Base-by-base conservation (phyloP, 35 echinoderm and acorn worm genomes). In the Chiridota heheva region DNA sequence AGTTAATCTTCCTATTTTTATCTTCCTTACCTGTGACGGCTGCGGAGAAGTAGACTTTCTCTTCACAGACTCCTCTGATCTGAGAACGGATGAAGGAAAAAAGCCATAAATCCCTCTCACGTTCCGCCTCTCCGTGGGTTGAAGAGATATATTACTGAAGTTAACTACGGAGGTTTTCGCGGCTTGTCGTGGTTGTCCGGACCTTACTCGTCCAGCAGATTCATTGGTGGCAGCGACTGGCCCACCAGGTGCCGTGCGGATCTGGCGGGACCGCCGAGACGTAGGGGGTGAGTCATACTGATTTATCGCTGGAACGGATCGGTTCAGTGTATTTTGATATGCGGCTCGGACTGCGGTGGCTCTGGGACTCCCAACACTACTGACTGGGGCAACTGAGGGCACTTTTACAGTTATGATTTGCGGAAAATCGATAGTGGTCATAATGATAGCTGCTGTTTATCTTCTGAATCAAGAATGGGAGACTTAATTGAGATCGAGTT, bases 51-150 rank as follows among this genome's bases (percentile, higher is more conserved):
- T n/a, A n/a, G n/a, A n/a, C n/a, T n/a, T n/a, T n/a, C n/a, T n/a
- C n/a, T n/a, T n/a, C n/a, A n/a, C n/a, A n/a, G n/a, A n/a, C n/a
- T 78, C 75, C 5, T 38, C 75, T 15, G 51, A 78, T 33, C 75
- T 33, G 18, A 18, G 7, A 13, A 78, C 42, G 42, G 24, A 60
- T 1, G 87, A 81, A 6, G 87, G 87, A 31, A 68, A 90, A 67
- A 90, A 90, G 4, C 87, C 87, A 30, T 61, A 42, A 0, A 90
- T 43, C 20, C 87, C 87, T 4, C 87, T 22, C 2, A 90, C 87
- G 43, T 90, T 45, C 7, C 82, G 44, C n/a, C 87, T 66, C 7
- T 90, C 87, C 38, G 40, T 80, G 4, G 87, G 58, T 1, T 72
- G 70, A 20, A 90, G 66, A 4, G 58, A 46, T 22, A 90, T 71